Evolutionary conservation across 2,113 vertebrate genomes (phyloP).

Genomic region (Gymnorhina tibicen): DNA sequence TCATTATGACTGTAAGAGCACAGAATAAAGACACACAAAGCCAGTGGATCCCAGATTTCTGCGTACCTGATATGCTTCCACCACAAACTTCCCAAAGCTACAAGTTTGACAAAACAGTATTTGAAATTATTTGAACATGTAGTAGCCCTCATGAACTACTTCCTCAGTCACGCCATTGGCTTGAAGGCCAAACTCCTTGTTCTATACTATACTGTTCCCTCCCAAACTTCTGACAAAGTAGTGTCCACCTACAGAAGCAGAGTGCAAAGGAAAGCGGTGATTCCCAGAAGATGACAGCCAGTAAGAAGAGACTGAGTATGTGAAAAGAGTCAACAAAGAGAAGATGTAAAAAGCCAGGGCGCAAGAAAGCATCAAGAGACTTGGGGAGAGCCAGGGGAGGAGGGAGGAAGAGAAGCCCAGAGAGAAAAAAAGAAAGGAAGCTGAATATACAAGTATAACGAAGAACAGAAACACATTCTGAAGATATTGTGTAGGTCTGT

Average conservation of each 20-base stretch:
- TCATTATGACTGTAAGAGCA: not conserved
- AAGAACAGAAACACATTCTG: not conserved
- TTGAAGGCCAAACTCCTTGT: not conserved
- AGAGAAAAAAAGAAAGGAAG: not conserved
- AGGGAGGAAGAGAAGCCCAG: not conserved
- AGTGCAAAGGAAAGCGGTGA: not conserved
- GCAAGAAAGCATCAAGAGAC: not conserved
- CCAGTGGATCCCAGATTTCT: not conserved
- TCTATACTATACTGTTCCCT: not conserved
- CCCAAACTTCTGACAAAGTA: not conserved
- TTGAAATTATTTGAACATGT: not conserved
- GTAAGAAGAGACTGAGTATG: not conserved
- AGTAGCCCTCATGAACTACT: not conserved
- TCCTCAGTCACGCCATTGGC: not conserved
- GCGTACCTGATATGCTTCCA: not conserved
- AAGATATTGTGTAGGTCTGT: not conserved
- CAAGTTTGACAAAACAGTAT: not conserved
- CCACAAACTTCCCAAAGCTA: not conserved
- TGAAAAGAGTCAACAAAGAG: not conserved
- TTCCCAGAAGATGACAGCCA: not conserved
- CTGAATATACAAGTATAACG: not conserved
- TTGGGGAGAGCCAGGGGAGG: not conserved
- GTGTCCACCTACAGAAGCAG: not conserved
- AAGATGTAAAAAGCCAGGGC: not conserved
- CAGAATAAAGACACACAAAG: not conserved